Percentiles rank a stretch among this genome's conserved stretches.
These are phyloP conservation scores for Bombus pascuorum DNA, from an alignment of 1,140 invertebrate genomes.

Conservation along the genomic window DNA sequence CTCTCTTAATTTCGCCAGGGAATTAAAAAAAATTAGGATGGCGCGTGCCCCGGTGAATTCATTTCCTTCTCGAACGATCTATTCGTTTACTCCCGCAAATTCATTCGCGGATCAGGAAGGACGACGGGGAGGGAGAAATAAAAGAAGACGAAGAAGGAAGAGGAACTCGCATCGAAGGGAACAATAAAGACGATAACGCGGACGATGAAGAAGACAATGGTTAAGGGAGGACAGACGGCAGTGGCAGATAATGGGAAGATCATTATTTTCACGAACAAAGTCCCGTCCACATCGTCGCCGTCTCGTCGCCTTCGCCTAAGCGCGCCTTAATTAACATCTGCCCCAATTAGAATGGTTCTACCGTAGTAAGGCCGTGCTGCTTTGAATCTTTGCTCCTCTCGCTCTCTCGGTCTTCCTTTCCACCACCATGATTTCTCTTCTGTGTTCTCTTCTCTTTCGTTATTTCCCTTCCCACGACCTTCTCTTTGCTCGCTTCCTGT, in stretches of 20 bases:
- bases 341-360: conserved; percentile 73
- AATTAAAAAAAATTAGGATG: conserved; percentile 34
- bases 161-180: conserved; percentile 45
- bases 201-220: conserved; percentile 80
- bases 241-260: conserved; percentile 79
- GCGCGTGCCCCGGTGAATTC: conserved; percentile 4
- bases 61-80: neutral
- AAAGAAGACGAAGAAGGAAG: conserved; percentile 40
- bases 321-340: conserved; percentile 78
- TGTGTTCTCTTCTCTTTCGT: neutral
- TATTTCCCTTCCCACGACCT: neutral
- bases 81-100: neutral
- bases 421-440: neutral
- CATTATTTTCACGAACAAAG: conserved; percentile 81
- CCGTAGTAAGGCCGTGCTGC: conserved; percentile 55
- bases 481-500: conserved; percentile 24
- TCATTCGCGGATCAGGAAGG: neutral
- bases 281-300: conserved; percentile 67
- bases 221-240: conserved; percentile 70
- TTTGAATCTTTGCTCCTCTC: conserved; percentile 48
- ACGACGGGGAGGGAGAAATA: neutral
- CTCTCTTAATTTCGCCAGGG: neutral
- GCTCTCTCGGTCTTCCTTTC: conserved; percentile 5
- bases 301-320: conserved; percentile 68
- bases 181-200: conserved; percentile 80